Conservation (phyloP, 2,113 vertebrate genomes). For the Zapus hudsonius region DNA sequence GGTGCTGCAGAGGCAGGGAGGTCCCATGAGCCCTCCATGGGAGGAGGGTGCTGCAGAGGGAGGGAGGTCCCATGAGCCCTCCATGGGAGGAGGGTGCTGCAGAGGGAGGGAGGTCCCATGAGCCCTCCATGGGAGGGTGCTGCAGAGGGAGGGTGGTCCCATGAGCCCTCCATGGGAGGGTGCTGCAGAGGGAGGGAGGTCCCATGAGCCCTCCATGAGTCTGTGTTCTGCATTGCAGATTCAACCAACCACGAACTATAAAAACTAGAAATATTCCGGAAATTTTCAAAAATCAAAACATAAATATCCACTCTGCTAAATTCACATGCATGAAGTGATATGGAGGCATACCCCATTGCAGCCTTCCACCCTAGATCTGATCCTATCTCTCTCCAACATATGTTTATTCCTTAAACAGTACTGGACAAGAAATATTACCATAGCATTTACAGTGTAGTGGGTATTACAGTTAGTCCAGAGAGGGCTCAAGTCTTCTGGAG, state of each 20-base stretch:
- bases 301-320: neutral
- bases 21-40: no score
- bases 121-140: no score
- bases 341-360: neutral
- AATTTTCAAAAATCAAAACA: neutral
- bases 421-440: neutral
- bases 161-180: no score
- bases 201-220: no score
- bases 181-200: no score
- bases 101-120: no score
- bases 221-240: neutral
- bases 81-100: no score
- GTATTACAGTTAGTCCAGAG: neutral
- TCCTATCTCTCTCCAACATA: neutral
- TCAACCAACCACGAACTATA: neutral
- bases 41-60: no score
- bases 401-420: neutral
- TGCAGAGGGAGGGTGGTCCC: no score
- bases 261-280: neutral
- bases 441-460: neutral
- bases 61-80: no score
- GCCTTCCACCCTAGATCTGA: neutral
- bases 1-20: no score
- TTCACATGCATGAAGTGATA: neutral
- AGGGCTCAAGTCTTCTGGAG: accelerated